Base-by-base conservation (phyloP, 2,113 vertebrate genomes). In the Muscicapa adusta region DNA sequence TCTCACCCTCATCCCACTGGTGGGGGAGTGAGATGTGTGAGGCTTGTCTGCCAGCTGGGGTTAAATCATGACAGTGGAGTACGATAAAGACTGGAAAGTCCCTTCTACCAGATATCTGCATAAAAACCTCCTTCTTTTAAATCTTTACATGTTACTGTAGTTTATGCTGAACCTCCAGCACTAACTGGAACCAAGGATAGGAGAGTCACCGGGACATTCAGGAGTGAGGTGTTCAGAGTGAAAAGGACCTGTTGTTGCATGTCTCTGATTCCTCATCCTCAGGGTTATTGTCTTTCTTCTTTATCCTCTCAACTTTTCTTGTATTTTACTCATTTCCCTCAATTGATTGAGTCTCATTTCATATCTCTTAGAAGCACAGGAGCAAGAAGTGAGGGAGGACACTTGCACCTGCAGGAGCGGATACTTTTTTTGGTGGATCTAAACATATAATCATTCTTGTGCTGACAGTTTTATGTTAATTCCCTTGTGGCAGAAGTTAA, bases 1-100 rank as follows among this genome's bases (percentile, higher is more conserved):
- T 48, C 71, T 70, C 26, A 76, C 48, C 34, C 34, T 76, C 48
- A 33, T 36, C 42, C 26, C 0, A 0, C 31, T 36, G 0, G 0
- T 33, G 56, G 34, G 34, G 19, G 71, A 62, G 40, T 33, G 62
- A 54, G 34, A 71, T 56, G 48, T 1, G 3, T 36, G 48, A 23
- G 22, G 22, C 34, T 83, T 76, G 63, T 40, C 33, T 62, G 26
- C 47, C 22, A 47, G 40, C 71, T 62, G 48, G 22, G 25, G 18
- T 48, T 56, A 40, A 70, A 40, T 34, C 34, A 28, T 17, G 26
- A 28, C 34, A 48, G 15, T 23, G 23, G 14, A 50, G 23, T 10
- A 28, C 4, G 6, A 48, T 61, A 33, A 79, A 73, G 42, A 51
- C 22, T 81, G 77, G 25, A 50, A 90, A 88, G 68, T 65, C n/a